A percentile compares a stretch with the other conserved stretches of the same genome.
Conservation (phyloP, 2,888 invertebrate species). For the Zeuzera pyrina region DNA sequence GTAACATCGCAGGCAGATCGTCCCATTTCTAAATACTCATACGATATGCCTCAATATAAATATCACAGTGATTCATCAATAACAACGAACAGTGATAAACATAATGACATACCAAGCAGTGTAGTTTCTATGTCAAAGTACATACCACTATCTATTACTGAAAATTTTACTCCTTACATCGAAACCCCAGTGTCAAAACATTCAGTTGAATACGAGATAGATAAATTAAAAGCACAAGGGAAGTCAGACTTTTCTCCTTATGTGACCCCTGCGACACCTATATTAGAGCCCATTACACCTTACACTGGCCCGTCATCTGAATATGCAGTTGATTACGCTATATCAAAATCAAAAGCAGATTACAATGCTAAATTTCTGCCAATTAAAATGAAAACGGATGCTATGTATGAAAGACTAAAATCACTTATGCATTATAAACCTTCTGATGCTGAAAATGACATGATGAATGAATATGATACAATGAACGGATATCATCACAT, state of each 20-base stretch:
- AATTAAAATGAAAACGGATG: constrained; percentile 25
- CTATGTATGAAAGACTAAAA: constrained; percentile 30
- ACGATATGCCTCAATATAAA: no score
- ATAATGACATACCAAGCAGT: no score
- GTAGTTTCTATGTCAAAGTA: no score
- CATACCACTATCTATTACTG: no score
- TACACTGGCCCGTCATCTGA: constrained; percentile 1
- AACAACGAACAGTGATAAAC: not conserved
- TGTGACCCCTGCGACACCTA: no score
- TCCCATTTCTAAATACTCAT: no score
- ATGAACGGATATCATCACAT: constrained; percentile 28
- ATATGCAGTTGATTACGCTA: constrained; percentile 21
- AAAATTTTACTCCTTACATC: no score
- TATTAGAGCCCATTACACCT: not conserved
- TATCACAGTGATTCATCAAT: constrained; percentile 1
- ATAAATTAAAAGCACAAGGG: no score
- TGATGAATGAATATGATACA: constrained; percentile 18
- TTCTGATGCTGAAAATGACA: constrained; percentile 16
- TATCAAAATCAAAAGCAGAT: constrained; percentile 21
- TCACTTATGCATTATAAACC: constrained; percentile 32
- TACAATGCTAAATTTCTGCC: constrained; percentile 21
- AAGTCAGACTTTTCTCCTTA: no score
- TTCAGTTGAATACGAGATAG: no score
- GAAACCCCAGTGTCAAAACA: no score
- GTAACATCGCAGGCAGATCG: no score